Conservation (phyloP, 2,797 vertebrate species). For the Anolis apletophallus region DNA sequence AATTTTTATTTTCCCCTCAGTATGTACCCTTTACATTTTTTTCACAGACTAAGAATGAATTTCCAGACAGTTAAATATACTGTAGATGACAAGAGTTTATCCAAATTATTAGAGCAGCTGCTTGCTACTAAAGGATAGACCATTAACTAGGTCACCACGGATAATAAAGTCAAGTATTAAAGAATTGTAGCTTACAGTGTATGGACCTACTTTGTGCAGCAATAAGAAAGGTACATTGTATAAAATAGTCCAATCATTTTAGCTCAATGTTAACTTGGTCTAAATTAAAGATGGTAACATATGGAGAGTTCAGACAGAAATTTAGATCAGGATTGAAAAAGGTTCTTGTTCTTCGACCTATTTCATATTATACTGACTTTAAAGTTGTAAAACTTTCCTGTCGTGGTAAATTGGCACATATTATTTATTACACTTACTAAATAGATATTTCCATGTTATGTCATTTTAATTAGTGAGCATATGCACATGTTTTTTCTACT, state of each 20-base stretch:
- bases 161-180: neutral
- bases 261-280: slow-evolving; percentile 48
- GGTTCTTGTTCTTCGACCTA: slow-evolving; percentile 28
- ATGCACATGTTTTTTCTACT: too few species aligned
- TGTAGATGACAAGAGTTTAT: neutral
- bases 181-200: neutral
- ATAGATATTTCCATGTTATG: neutral
- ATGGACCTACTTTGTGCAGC: neutral
- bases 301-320: slow-evolving; percentile 58
- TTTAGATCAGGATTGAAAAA: slow-evolving; percentile 45
- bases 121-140: neutral
- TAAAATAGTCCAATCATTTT: slow-evolving; percentile 42
- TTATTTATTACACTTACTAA: slow-evolving; percentile 24
- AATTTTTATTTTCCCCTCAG: neutral
- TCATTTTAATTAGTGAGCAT: slow-evolving; percentile 5
- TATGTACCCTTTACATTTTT: neutral
- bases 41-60: neutral
- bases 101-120: neutral
- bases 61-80: neutral
- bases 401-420: slow-evolving; percentile 44
- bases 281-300: slow-evolving; percentile 67
- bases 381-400: slow-evolving; percentile 26
- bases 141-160: neutral
- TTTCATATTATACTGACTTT: slow-evolving; percentile 7
- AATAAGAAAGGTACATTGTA: slow-evolving; percentile 36